These are phyloP conservation scores for Yponomeuta sedellus DNA, from an alignment of 2,888 invertebrate species.

Conservation along the genomic window DNA sequence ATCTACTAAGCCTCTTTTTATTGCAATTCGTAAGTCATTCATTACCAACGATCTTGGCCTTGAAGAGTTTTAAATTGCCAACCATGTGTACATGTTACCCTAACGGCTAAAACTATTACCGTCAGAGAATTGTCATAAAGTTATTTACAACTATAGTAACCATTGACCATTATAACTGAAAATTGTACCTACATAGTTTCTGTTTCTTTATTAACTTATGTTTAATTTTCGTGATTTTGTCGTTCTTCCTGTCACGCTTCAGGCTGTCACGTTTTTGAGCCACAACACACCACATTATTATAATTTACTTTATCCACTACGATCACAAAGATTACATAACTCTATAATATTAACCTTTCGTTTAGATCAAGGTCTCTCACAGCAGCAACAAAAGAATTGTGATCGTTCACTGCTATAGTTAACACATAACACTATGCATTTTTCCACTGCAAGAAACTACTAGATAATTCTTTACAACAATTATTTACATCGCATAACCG, in stretches of 20 bases:
- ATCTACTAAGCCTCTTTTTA: slow-evolving; percentile 13
- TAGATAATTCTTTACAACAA: not conserved
- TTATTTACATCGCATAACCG: not conserved
- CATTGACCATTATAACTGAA: not conserved
- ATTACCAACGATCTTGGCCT: slow-evolving; percentile 15
- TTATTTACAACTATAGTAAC: not conserved
- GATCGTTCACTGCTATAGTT: not conserved
- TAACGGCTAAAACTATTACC: not conserved
- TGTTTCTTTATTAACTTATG: slow-evolving; percentile 62
- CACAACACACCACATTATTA: slow-evolving; percentile 31
- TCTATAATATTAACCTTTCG: slow-evolving; percentile 24
- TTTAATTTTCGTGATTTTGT: slow-evolving; percentile 62
- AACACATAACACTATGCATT: not conserved
- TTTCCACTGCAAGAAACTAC: not conserved
- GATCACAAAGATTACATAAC: slow-evolving; percentile 34
- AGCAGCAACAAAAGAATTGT: slow-evolving; percentile 18
- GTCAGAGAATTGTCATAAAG: not conserved
- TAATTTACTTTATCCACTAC: slow-evolving; percentile 35
- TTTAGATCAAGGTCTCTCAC: slow-evolving; percentile 37
- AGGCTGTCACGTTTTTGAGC: slow-evolving; percentile 32
- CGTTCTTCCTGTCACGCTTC: slow-evolving; percentile 55
- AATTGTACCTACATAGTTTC: slow-evolving; percentile 41
- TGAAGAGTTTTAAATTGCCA: slow-evolving; percentile 1
- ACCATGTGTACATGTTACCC: slow-evolving; percentile 4
- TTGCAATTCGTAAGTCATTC: slow-evolving; percentile 12